phyloP scores from a whole-genome alignment of 2,888 invertebrate species.

The Drosophila monieri region DNA sequence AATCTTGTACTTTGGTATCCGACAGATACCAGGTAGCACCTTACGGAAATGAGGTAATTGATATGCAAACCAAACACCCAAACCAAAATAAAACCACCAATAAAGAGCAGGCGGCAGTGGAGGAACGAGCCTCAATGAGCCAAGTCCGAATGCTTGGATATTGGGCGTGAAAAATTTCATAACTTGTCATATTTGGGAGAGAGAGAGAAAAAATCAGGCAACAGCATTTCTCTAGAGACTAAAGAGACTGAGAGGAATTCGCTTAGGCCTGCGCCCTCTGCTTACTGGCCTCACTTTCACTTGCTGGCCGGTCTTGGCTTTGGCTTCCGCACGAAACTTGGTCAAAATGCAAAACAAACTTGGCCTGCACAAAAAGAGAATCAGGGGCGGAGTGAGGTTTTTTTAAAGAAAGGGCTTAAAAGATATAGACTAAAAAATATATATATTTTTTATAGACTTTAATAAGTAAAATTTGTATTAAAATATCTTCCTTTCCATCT shows the following conservation, averaged over 20 bases:
- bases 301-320: constrained; percentile 61
- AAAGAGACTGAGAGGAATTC: constrained; percentile 19
- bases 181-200: constrained; percentile 59
- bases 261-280: constrained; percentile 60
- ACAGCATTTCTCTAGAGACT: not conserved
- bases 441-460: too few relatives aligned
- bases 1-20: constrained; percentile 23
- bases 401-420: not conserved
- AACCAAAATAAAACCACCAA: constrained; percentile 32
- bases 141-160: constrained; percentile 22
- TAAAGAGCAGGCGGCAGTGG: constrained; percentile 53
- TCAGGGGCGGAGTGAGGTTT: constrained; percentile 2
- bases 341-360: constrained; percentile 78
- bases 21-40: constrained; percentile 36
- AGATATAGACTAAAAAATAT: too few relatives aligned
- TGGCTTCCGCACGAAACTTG: constrained; percentile 76
- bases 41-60: constrained; percentile 60
- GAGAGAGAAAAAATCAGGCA: not conserved
- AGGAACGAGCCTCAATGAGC: constrained; percentile 38
- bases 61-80: constrained; percentile 58
- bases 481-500: not conserved
- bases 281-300: constrained; percentile 76
- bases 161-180: constrained; percentile 62
- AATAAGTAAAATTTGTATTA: not conserved
- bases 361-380: constrained; percentile 55